Evolutionary conservation across 2,888 invertebrate species (phyloP), one percentile per base, ranked within the genome.

Genomic region (Nasonovia ribisnigri): DNA sequence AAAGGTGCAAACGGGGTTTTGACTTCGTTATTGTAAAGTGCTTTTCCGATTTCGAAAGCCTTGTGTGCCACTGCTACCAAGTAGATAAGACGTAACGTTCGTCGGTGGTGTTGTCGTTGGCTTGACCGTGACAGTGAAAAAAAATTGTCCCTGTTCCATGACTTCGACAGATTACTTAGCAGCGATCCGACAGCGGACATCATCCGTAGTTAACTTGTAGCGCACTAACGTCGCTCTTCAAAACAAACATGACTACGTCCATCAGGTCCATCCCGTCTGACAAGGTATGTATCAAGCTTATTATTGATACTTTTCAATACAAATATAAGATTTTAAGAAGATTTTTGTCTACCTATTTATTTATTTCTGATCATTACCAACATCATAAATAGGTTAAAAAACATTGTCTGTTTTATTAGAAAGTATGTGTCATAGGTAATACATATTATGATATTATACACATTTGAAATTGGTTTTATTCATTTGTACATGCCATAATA

Each of bases 191-290:
- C 77, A 43, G n/a, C 57, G 88, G 92, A 93, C 57, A 77, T 84
- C 57, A 77, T 36, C n/a, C 5, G 54, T 60, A 26, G 89, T 13
- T 43, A 54, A n/a, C 26, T 57, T 89, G 42, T 90, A 93, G 84
- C 29, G 46, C 13, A 86, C 3, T 48, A 60, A 51, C 88, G 51
- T 88, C 54, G 91, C 60, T 84, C 11, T 13, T 93, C 60, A 26
- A 48, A 24, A 42, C 90, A 54, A 94, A 67, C 43, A 94, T 94
- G 94, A 94, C 94, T 57, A 90, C 94, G 24, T 94, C 94, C n/a
- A 95, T 95, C 91, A 94, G 95, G 86, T 95, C 95, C 94, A 95
- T 95, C 60, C 95, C 95, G 77, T 93, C 94, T 94, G 95, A 95
- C 94, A 95, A 95, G 94, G 95, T 95, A 94, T 94, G 67, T 60